These are phyloP conservation scores for Onychomys leucogaster DNA, from an alignment of 2,797 vertebrate species.

Conservation along the genomic window DNA sequence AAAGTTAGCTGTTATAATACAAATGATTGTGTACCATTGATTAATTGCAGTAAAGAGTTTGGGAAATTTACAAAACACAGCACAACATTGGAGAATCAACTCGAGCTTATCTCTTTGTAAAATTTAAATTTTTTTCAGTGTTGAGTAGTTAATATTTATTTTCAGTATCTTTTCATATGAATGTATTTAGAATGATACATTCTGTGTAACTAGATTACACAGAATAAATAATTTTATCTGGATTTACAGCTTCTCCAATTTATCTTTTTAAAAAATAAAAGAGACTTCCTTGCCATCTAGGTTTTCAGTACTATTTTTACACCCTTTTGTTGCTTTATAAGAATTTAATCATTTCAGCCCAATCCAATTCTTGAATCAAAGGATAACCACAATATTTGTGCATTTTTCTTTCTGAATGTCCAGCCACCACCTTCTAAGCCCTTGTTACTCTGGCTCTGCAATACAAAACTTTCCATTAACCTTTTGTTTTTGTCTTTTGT, in stretches of 20 bases:
- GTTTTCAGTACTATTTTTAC: background rate
- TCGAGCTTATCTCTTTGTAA: background rate
- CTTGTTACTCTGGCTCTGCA: background rate
- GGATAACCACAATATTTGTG: background rate
- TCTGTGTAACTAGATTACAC: too few species aligned
- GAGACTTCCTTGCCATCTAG: background rate
- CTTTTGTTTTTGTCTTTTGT: constrained; percentile 23
- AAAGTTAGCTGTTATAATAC: background rate
- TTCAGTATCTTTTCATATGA: background rate
- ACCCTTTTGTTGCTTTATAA: constrained; percentile 8
- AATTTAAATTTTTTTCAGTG: background rate
- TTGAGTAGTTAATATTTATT: background rate
- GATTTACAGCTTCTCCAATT: background rate
- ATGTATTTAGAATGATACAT: constrained; percentile 6
- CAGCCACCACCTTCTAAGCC: background rate
- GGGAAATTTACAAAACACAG: constrained; percentile 17
- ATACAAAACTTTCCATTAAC: constrained; percentile 28
- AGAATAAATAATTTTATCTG: constrained; percentile 61
- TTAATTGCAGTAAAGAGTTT: background rate
- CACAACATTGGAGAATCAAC: background rate
- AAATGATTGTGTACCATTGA: background rate
- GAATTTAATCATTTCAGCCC: background rate
- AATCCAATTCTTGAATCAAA: background rate
- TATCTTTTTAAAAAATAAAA: background rate
- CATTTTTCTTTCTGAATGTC: background rate